A percentile compares a stretch with the other conserved stretches of the same genome.
Evolutionary conservation across 1,140 invertebrate genomes (phyloP).

Genomic region (Ceratina australensis): DNA sequence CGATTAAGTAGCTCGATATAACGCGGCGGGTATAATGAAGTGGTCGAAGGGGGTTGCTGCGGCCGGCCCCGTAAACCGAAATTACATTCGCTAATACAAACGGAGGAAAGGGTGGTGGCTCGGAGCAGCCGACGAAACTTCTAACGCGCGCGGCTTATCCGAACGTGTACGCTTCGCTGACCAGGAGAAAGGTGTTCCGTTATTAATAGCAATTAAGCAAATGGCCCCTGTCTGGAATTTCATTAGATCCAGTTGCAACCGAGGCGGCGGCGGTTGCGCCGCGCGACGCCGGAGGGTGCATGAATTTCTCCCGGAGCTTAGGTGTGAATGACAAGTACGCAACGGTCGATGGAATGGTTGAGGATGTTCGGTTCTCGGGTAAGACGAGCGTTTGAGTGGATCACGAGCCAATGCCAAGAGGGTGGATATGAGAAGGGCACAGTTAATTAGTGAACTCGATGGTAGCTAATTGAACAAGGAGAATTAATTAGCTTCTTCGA

Average conservation of each 20-base stretch:
- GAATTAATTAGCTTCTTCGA: neutral
- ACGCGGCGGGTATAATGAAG: constrained; percentile 54
- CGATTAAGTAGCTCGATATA: constrained; percentile 63
- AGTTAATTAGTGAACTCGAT: neutral
- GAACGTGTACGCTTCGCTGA: constrained; percentile 3
- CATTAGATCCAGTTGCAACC: constrained; percentile 18
- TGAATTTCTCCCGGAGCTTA: constrained; percentile 14
- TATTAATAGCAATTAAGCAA: constrained; percentile 42
- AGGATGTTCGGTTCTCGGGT: neutral
- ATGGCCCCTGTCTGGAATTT: constrained; percentile 21
- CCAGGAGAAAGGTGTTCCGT: constrained; percentile 34
- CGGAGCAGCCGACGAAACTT: constrained; percentile 10
- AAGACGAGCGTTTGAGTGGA: neutral
- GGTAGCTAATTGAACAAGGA: neutral
- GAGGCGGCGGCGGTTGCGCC: neutral
- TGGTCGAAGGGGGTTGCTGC: constrained; percentile 46
- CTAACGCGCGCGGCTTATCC: constrained; percentile 18
- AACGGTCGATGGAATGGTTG: neutral
- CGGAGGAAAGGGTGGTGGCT: neutral
- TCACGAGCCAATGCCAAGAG: no score
- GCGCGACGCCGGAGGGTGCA: constrained; percentile 1
- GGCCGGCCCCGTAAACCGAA: constrained; percentile 42
- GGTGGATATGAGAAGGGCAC: no score
- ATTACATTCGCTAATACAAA: constrained; percentile 45
- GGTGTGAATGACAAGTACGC: constrained; percentile 18